Percentiles rank a stretch among this genome's conserved stretches.
Conservation (phyloP, 2,797 vertebrate genomes). For the Pangasius sanitwongsei region DNA sequence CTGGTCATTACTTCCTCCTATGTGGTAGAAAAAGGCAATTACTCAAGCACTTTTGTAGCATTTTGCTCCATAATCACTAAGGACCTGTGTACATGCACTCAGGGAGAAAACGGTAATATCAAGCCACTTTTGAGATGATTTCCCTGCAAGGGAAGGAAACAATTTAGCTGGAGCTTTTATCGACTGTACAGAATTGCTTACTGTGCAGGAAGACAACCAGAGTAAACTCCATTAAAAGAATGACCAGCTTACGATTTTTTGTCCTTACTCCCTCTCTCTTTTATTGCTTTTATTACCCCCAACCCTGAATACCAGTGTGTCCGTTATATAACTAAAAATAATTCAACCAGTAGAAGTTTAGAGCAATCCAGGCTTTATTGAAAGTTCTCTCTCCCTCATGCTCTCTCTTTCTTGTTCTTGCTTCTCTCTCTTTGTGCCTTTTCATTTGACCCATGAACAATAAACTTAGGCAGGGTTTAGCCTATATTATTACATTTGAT, state of each 20-base stretch:
- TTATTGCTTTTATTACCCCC: slow-evolving; percentile 67
- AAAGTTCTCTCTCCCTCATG: slow-evolving; percentile 44
- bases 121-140: slow-evolving; percentile 76
- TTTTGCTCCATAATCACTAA: slow-evolving; percentile 69
- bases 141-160: slow-evolving; percentile 73
- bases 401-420: not conserved
- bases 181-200: slow-evolving; percentile 69
- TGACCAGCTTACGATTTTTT: slow-evolving; percentile 48
- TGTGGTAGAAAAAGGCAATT: slow-evolving; percentile 65
- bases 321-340: slow-evolving; percentile 64
- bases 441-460: slow-evolving; percentile 17
- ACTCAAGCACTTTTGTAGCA: slow-evolving; percentile 63
- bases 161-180: slow-evolving; percentile 69
- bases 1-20: slow-evolving; percentile 62
- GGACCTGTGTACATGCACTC: slow-evolving; percentile 62
- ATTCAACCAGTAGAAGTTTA: slow-evolving; percentile 61
- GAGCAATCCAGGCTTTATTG: slow-evolving; percentile 58
- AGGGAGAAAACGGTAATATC: slow-evolving; percentile 70
- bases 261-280: slow-evolving; percentile 4
- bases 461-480: slow-evolving; percentile 12
- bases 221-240: slow-evolving; percentile 68
- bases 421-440: slow-evolving; percentile 4
- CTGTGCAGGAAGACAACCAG: slow-evolving; percentile 68
- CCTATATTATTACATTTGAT: not conserved
- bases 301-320: slow-evolving; percentile 57